Conservation (phyloP, 2,113 vertebrate genomes). For the Oreotrochilus melanogaster region DNA sequence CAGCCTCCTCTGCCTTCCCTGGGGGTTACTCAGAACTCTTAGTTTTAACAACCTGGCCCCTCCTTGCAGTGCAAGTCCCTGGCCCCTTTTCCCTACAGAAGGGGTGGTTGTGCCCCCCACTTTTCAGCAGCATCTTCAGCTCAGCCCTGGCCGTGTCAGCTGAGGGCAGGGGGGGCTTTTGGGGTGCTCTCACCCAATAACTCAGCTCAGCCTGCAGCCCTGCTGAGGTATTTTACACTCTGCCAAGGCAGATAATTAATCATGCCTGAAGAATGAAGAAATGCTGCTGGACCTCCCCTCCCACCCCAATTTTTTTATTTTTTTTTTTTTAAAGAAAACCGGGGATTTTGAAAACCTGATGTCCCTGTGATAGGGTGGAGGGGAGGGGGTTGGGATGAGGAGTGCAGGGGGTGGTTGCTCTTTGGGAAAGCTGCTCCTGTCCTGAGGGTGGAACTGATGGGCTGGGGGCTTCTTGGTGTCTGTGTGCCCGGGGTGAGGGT, state of each 20-base stretch:
- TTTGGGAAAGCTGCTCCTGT: background rate
- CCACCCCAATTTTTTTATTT: background rate
- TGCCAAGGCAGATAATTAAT: conserved; percentile 58
- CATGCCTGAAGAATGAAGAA: conserved; percentile 66
- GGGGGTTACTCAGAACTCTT: background rate
- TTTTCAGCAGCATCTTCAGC: background rate
- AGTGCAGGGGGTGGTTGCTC: background rate
- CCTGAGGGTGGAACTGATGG: background rate
- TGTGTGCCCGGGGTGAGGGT: too few relatives aligned
- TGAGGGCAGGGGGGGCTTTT: background rate
- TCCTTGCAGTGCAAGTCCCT: background rate
- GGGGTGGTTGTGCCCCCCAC: background rate
- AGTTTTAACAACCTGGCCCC: background rate
- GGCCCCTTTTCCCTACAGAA: background rate
- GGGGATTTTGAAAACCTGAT: background rate
- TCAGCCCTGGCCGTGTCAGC: background rate
- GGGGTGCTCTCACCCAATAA: conserved; percentile 62
- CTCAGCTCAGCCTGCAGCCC: conserved; percentile 40
- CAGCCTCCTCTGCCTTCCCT: background rate
- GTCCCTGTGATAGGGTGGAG: background rate
- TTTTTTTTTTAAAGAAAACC: conserved; percentile 11
- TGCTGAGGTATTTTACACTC: conserved; percentile 45
- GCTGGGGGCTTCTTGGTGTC: too few relatives aligned
- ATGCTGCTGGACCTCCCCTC: background rate
- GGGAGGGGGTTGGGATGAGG: background rate